A percentile compares a stretch with the other conserved stretches of the same genome.
phyloP scores from a whole-genome alignment of 2,797 vertebrate species.

The Acipenser oxyrinchus region DNA sequence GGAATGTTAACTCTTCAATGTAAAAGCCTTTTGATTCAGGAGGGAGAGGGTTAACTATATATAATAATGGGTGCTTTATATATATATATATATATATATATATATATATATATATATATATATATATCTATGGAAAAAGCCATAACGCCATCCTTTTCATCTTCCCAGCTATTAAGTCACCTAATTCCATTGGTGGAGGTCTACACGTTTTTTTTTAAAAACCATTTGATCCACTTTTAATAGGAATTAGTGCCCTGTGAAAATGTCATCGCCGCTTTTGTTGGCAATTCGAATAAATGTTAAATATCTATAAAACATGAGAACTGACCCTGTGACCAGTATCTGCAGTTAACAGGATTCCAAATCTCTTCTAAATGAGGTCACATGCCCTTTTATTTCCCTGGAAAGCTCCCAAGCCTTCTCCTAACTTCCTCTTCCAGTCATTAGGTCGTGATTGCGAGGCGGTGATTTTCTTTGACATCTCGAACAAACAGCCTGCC shows the following conservation, averaged over 20 bases:
- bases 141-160: neutral
- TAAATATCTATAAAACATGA: constrained; percentile 38
- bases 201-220: constrained; percentile 27
- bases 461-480: constrained; percentile 6
- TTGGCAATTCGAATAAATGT: constrained; percentile 38
- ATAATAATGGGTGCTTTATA: too few relatives aligned
- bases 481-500: constrained; percentile 1
- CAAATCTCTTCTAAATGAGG: constrained; percentile 55
- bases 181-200: constrained; percentile 37
- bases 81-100: too few relatives aligned
- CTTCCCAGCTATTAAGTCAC: constrained; percentile 21
- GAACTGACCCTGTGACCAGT: constrained; percentile 50
- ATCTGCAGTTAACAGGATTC: constrained; percentile 62
- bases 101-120: too few relatives aligned
- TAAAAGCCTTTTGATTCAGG: too few relatives aligned
- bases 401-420: constrained; percentile 26
- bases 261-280: constrained; percentile 56
- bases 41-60: too few relatives aligned
- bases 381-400: constrained; percentile 57
- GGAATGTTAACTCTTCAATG: too few relatives aligned
- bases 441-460: constrained; percentile 7
- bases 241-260: constrained; percentile 63
- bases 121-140: neutral
- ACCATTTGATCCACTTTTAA: constrained; percentile 60
- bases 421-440: constrained; percentile 14